Evolutionary conservation across 2,113 vertebrate genomes (phyloP), one percentile per base, ranked within the genome.

Genomic region (Phrynocephalus versicolor): DNA sequence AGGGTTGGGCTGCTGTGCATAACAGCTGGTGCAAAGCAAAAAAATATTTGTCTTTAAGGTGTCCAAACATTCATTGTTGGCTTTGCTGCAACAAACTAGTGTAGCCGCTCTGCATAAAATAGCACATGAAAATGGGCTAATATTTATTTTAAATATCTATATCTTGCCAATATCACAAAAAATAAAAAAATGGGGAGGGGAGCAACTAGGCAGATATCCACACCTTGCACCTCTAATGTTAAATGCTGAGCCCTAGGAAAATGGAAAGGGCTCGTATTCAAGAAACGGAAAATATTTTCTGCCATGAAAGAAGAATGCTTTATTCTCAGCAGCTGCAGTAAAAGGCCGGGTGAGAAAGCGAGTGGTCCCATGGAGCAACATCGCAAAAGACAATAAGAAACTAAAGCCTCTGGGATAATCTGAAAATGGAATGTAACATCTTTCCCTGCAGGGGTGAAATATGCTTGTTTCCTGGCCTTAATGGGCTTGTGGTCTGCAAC

Each of bases 401-500:
- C 41, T 0, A 82, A 75, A 30, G 1, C 81, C 51, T 6, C 0
- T 1, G 82, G 85, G 60, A 62, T 23, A 0, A 0, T 0, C 35
- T 27, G 76, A 39, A 72, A 2, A 86, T 30, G 70, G 45, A 75
- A 10, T 88, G 86, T 39, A 60, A 27, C 69, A 23, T 10, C 37
- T 41, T 64, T 70, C 41, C 35, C 70, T 2, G 0, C 45, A 21
- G 79, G 35, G 57, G 33, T n/a, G 55, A 81, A 80, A n/a, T 33
- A 72, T 0, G 35, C 13, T 21, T 51, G 30, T 67, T 73, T 69
- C 60, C 76, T 72, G 19, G 75, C 15, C 21, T 71, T 78, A 79
- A 62, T 70, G 74, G 75, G 76, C 58, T 79, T 87, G 86, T 87
- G 81, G 86, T 73, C 75, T 72, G 57, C 41, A 30, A n/a, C n/a